phyloP scores from a whole-genome alignment of 2,888 invertebrate species.

The Nomada fucata region DNA sequence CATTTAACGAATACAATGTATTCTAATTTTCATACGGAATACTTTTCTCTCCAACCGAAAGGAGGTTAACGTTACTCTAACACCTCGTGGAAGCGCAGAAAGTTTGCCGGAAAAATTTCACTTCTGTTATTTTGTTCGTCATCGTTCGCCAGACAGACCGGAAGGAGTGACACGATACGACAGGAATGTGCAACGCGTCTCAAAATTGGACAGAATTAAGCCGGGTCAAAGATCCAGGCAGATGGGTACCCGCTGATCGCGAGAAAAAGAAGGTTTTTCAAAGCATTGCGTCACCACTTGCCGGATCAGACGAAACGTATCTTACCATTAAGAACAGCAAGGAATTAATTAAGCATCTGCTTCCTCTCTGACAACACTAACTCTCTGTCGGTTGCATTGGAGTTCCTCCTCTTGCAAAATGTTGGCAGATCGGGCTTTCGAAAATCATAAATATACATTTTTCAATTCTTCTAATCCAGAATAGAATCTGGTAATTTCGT shows the following conservation, averaged over 20 bases:
- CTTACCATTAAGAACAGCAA: constrained; percentile 25
- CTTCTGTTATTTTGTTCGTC: constrained; percentile 3
- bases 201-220: constrained; percentile 64
- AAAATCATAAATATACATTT: too few relatives aligned
- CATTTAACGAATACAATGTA: too few relatives aligned
- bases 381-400: background rate
- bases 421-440: too few relatives aligned
- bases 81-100: constrained; percentile 5
- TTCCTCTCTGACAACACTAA: constrained; percentile 39
- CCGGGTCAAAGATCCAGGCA: constrained; percentile 72
- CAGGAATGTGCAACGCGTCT: constrained; percentile 55
- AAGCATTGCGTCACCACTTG: constrained; percentile 60
- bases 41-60: background rate
- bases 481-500: too few relatives aligned
- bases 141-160: constrained; percentile 40
- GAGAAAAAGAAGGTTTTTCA: constrained; percentile 48
- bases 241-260: constrained; percentile 36
- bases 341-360: constrained; percentile 57
- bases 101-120: constrained; percentile 4
- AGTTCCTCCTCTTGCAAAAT: constrained; percentile 12
- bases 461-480: too few relatives aligned
- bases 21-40: background rate
- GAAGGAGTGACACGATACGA: constrained; percentile 57
- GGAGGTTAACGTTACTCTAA: constrained; percentile 12
- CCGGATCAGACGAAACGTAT: constrained; percentile 34